Conservation (phyloP, 1,140 invertebrate genomes). For the Drosophila parabipectinata region DNA sequence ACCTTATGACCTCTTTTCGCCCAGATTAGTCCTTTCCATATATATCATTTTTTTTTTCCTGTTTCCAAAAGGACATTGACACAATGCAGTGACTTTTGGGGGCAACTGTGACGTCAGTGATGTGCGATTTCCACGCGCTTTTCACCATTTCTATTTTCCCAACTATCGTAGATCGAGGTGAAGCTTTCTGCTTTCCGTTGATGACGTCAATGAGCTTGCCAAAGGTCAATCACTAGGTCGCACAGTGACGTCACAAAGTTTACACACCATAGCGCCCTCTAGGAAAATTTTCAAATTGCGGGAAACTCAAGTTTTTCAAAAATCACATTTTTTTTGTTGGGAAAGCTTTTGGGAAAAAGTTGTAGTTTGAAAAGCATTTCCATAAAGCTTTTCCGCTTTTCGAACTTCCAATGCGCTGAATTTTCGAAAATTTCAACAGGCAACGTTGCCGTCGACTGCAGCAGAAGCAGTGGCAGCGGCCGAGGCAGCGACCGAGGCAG, state of each 20-base stretch:
- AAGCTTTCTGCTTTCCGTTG: conserved; percentile 23
- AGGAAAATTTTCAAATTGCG: not conserved
- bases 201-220: conserved; percentile 41
- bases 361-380: not conserved
- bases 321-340: no score
- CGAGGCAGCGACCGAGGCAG: conserved; percentile 11
- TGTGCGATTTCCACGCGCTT: conserved; percentile 4
- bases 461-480: conserved; percentile 6
- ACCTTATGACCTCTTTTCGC: conserved; percentile 55
- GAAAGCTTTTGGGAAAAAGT: not conserved
- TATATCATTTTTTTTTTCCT: not conserved
- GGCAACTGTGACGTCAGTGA: conserved; percentile 53
- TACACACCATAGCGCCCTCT: conserved; percentile 16
- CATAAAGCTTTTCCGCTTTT: conserved; percentile 23
- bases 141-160: conserved; percentile 11
- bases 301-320: not conserved
- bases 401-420: conserved; percentile 57
- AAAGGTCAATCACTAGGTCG: conserved; percentile 26
- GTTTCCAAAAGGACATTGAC: conserved; percentile 46
- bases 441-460: conserved; percentile 35
- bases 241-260: conserved; percentile 17
- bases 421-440: conserved; percentile 79
- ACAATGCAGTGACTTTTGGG: conserved; percentile 30
- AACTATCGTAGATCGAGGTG: conserved; percentile 26
- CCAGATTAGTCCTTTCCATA: not conserved